Evolutionary conservation across 2,113 vertebrate species (phyloP).

Genomic region (Carettochelys insculpta): DNA sequence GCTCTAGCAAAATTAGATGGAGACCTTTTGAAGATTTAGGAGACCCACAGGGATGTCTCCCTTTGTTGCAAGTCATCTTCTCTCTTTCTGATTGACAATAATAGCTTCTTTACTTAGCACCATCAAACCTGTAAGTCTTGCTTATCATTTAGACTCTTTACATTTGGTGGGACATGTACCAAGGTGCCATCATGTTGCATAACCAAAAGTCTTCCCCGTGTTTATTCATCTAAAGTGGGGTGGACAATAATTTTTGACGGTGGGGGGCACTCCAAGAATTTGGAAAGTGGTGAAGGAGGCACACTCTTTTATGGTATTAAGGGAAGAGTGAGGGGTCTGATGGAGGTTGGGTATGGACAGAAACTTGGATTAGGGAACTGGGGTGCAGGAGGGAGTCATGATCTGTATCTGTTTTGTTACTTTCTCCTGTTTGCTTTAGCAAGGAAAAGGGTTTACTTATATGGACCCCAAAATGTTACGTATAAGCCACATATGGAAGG

Average conservation of each 20-base stretch:
- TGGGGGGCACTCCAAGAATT: too few species aligned
- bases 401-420: slow-evolving; percentile 75
- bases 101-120: neutral
- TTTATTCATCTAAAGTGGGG: neutral
- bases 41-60: neutral
- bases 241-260: too few species aligned
- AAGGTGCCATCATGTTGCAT: neutral
- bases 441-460: slow-evolving; percentile 72
- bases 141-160: neutral
- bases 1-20: neutral
- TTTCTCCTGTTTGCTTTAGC: slow-evolving; percentile 76
- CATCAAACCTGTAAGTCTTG: fast-evolving
- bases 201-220: neutral
- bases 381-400: too few species aligned
- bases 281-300: too few species aligned
- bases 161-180: neutral
- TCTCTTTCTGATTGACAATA: neutral
- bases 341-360: too few species aligned
- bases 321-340: too few species aligned
- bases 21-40: neutral
- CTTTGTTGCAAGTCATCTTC: neutral
- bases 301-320: too few species aligned
- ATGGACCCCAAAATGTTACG: slow-evolving; percentile 42
- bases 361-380: too few species aligned
- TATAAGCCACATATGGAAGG: neutral